Conservation (phyloP, 2,888 invertebrate species). For the Ametastegia equiseti region DNA sequence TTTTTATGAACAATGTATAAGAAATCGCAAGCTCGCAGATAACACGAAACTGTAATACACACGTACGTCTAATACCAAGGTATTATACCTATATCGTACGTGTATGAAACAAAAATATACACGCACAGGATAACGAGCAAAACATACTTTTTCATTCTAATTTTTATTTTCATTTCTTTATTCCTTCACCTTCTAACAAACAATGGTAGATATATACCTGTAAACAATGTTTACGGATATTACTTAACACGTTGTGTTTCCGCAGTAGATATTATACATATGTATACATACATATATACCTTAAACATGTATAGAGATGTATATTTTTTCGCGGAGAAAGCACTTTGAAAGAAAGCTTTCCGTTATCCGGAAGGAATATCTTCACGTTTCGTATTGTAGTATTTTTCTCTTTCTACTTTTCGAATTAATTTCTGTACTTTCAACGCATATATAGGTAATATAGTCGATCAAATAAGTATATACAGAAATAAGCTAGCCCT, state of each 20-base stretch:
- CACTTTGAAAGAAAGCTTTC: not conserved
- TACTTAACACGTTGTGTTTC: not conserved
- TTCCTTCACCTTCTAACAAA: not conserved
- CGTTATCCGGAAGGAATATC: not conserved
- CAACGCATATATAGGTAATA: too few relatives aligned
- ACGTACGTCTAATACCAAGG: not conserved
- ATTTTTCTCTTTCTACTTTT: too few relatives aligned
- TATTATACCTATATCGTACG: not conserved
- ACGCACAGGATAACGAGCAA: not conserved
- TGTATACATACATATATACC: not conserved
- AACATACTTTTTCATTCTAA: not conserved
- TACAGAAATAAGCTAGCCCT: too few relatives aligned
- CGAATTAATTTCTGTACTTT: too few relatives aligned
- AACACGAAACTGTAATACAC: too few relatives aligned
- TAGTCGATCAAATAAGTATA: too few relatives aligned
- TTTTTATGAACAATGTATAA: too few relatives aligned
- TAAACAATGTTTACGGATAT: constrained; percentile 19
- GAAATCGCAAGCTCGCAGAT: too few relatives aligned
- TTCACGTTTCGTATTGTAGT: too few relatives aligned
- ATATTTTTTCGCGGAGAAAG: not conserved
- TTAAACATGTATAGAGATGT: not conserved
- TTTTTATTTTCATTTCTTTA: too few relatives aligned
- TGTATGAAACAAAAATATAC: not conserved
- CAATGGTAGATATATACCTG: not conserved
- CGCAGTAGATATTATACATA: not conserved